These are phyloP conservation scores for Epiblema foenella DNA, from an alignment of 2,888 invertebrate species.

Conservation along the genomic window DNA sequence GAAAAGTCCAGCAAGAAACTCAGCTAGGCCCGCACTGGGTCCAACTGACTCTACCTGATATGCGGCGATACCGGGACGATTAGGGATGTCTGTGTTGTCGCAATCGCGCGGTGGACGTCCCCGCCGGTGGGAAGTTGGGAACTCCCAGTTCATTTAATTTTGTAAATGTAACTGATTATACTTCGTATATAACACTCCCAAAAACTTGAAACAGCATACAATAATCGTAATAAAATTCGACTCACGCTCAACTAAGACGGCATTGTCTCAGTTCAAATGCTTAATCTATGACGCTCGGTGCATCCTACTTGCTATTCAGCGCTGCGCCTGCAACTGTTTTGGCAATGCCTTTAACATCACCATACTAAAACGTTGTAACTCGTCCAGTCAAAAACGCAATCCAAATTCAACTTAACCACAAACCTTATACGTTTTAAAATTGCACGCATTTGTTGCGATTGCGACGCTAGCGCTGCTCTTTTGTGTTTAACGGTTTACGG, in stretches of 20 bases:
- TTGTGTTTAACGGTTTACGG: slow-evolving; percentile 4
- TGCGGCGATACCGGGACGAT: no score
- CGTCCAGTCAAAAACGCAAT: neutral
- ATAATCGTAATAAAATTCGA: slow-evolving; percentile 55
- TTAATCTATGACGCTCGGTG: slow-evolving; percentile 73
- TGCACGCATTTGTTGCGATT: neutral
- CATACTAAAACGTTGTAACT: neutral
- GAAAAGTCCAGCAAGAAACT: no score
- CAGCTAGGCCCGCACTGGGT: no score
- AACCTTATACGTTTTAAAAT: neutral
- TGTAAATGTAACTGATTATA: neutral
- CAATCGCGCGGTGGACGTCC: no score
- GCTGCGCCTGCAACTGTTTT: slow-evolving; percentile 62
- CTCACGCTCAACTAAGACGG: slow-evolving; percentile 71
- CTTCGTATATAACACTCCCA: neutral
- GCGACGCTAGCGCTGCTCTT: neutral
- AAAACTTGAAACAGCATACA: slow-evolving; percentile 4
- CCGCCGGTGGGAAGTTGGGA: no score
- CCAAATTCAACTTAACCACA: neutral
- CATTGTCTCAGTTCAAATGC: slow-evolving; percentile 81
- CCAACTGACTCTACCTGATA: no score
- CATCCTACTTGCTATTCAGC: slow-evolving; percentile 51
- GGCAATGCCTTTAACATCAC: slow-evolving; percentile 53
- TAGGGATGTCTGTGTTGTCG: no score
- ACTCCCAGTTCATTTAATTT: neutral